Base-by-base conservation (phyloP, 1,140 invertebrate species). In the Leptonema lineaticorne region DNA sequence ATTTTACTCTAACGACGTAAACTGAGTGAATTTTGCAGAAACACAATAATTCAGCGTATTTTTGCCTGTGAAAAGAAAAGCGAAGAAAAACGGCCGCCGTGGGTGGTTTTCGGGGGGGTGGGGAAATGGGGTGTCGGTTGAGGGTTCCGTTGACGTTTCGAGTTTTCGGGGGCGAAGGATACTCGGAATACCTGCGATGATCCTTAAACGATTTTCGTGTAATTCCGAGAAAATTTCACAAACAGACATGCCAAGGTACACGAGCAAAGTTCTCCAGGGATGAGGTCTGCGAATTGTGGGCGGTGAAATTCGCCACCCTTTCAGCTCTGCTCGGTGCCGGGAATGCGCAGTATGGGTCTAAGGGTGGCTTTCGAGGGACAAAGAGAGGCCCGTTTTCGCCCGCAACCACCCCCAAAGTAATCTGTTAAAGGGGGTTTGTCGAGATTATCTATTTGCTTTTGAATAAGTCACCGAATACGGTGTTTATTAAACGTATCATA, bases 371-470 rank as follows among this genome's bases (percentile, higher is more conserved):
- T 33, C 37, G 2, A 26, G 22, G 50, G 30, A 62, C 59, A 62
- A 45, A 62, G 59, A 62, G 59, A 53, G 33, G 22, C 18, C 4
- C 2, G 5, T 6, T 18, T 16, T 11, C 57, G 14, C 57, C 57
- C 28, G 4, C 57, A 16, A 1, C 59, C 30, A 7, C 33, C 59
- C 59, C 29, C 14, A 24, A 24, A 37, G 37, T 62, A 62, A 62
- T 62, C 59, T 62, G 59, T 62, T 62, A 62, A 33, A 37, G 59
- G 59, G 45, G 59, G 37, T 14, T n/a, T 62, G 59, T 62, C 45
- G 59, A 62, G 59, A 62, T 62, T 62, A 62, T 62, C 59, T 62
- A 62, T 62, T 62, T 62, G 59, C 30, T 62, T n/a, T 62, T 62
- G 30, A 62, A 45, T 45, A 45, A 45, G 59, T 27, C 59, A 62